Conservation (phyloP, 2,888 invertebrate species). For the Ptychoptera contaminata region DNA sequence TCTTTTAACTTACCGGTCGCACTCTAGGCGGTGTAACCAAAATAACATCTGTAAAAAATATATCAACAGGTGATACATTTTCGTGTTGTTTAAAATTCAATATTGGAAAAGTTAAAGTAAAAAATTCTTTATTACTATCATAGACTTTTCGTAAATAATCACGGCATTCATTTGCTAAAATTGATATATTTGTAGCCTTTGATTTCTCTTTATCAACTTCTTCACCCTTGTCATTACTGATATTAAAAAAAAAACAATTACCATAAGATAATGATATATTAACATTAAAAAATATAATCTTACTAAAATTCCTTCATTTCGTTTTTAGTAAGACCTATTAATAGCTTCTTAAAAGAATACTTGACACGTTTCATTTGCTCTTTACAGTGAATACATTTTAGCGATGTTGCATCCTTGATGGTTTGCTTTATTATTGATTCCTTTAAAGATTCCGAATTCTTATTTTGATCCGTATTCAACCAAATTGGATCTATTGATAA, state of each 20-base stretch:
- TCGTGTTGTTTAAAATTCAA: conserved; percentile 32
- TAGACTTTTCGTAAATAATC: conserved; percentile 56
- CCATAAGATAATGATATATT: not conserved
- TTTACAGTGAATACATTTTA: conserved; percentile 24
- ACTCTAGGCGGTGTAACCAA: conserved; percentile 77
- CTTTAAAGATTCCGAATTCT: conserved; percentile 23
- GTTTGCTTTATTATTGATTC: conserved; percentile 21
- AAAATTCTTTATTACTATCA: conserved; percentile 49
- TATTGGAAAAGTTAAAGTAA: conserved; percentile 56
- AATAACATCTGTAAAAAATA: conserved; percentile 72
- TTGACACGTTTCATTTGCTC: conserved; percentile 19
- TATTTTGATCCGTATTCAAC: conserved; percentile 16
- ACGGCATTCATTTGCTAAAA: conserved; percentile 50
- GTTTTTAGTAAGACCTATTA: conserved; percentile 19
- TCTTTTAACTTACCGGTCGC: conserved; percentile 46
- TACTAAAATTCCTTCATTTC: conserved; percentile 17
- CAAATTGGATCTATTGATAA: conserved; percentile 19
- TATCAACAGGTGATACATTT: conserved; percentile 50
- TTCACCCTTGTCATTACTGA: not conserved
- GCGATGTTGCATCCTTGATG: conserved; percentile 16
- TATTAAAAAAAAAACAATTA: not conserved
- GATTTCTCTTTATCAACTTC: conserved; percentile 9
- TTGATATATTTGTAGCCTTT: conserved; percentile 23
- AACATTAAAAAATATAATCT: not conserved
- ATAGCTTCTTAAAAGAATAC: conserved; percentile 22